These are phyloP conservation scores for Phengaris alcon DNA, from an alignment of 2,888 invertebrate genomes.

Conservation along the genomic window DNA sequence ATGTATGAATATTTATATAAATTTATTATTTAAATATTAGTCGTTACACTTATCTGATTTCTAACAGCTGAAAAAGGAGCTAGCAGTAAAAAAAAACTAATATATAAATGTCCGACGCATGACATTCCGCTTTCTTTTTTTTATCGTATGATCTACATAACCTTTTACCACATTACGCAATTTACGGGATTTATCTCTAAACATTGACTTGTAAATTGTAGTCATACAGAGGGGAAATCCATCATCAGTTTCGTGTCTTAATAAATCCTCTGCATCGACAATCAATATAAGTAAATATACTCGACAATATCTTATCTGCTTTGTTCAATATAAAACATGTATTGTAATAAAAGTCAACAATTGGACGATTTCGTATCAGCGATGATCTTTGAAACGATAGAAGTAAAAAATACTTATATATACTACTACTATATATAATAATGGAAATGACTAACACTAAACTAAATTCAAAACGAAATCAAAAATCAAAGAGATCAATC, in stretches of 20 bases:
- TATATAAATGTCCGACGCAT: neutral
- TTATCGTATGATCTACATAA: conserved; percentile 5
- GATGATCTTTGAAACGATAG: no score
- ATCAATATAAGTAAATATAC: conserved; percentile 23
- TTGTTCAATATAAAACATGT: neutral
- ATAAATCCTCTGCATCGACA: conserved; percentile 38
- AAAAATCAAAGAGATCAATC: no score
- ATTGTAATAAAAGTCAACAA: neutral
- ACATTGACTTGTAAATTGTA: neutral
- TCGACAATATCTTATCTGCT: neutral
- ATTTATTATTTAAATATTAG: neutral
- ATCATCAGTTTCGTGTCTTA: conserved; percentile 32
- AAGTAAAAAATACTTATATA: no score
- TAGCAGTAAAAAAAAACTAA: neutral
- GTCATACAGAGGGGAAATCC: conserved; percentile 32
- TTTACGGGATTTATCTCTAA: conserved; percentile 25
- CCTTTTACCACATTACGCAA: neutral
- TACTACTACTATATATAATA: no score
- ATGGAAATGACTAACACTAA: no score
- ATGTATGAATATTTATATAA: neutral
- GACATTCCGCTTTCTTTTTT: neutral
- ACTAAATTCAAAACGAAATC: no score
- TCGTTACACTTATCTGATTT: neutral
- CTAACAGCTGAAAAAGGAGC: neutral
- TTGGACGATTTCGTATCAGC: no score